Evolutionary conservation across 2,113 vertebrate genomes (phyloP).

Genomic region (Irena cyanogastra): DNA sequence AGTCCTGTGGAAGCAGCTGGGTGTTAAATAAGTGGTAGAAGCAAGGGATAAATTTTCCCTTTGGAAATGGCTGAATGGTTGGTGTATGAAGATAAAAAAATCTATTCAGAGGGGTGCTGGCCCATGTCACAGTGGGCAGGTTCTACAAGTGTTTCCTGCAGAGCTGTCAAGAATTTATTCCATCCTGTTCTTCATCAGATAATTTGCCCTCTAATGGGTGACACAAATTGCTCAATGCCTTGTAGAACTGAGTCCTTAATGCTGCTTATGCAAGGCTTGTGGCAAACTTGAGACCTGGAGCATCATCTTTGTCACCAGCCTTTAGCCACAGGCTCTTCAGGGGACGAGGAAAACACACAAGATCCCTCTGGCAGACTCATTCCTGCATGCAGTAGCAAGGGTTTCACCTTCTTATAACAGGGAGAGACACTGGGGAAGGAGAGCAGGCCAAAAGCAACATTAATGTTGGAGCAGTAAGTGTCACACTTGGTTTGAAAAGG

Average conservation of each 20-base stretch:
- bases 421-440: background rate
- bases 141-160: background rate
- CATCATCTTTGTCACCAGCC: background rate
- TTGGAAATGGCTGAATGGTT: background rate
- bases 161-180: background rate
- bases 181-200: background rate
- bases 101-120: background rate
- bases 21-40: background rate
- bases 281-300: background rate
- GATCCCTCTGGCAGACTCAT: background rate
- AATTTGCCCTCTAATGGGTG: background rate
- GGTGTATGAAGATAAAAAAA: too few relatives aligned
- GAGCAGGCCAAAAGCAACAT: background rate
- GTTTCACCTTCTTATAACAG: background rate
- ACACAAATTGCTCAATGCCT: background rate
- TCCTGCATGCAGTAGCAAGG: background rate
- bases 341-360: background rate
- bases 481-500: background rate
- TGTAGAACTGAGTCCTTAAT: background rate
- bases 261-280: background rate
- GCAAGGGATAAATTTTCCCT: background rate
- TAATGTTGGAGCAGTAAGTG: background rate
- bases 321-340: background rate
- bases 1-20: background rate
- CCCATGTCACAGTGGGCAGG: fast-evolving